A percentile compares a stretch with the other conserved stretches of the same genome.
These are phyloP conservation scores for Vespertilio murinus DNA, from an alignment of 2,797 vertebrate species.

Conservation along the genomic window DNA sequence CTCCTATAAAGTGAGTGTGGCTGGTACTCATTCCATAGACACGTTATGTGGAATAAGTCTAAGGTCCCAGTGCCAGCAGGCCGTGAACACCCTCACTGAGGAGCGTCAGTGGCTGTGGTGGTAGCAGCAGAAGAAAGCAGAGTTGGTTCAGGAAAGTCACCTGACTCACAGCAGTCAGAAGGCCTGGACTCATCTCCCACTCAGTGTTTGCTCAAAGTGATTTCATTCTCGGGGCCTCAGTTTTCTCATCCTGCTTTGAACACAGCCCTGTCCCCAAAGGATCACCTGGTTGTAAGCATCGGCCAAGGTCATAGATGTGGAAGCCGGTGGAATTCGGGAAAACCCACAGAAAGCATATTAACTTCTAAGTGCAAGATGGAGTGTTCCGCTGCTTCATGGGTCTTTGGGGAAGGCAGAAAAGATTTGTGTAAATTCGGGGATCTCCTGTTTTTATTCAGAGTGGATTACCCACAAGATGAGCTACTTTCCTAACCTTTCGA, in stretches of 20 bases:
- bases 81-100: neutral
- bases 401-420: conserved; percentile 20
- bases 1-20: neutral
- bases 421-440: neutral
- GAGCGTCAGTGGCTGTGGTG: neutral
- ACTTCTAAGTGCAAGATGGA: conserved; percentile 21
- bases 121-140: neutral
- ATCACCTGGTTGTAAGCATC: neutral
- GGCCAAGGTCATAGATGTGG: neutral
- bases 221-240: neutral
- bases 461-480: neutral
- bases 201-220: neutral
- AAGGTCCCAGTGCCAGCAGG: neutral
- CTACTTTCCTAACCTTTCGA: neutral
- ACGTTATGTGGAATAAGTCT: neutral
- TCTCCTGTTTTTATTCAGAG: conserved; percentile 40
- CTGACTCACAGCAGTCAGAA: neutral
- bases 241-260: conserved; percentile 21
- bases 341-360: neutral
- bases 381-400: conserved; percentile 1
- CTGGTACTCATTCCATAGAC: neutral
- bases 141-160: neutral
- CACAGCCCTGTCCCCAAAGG: neutral
- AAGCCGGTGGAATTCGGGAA: neutral
- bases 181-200: neutral